Conservation (phyloP, 2,113 vertebrate species). For the Nanger granti region DNA sequence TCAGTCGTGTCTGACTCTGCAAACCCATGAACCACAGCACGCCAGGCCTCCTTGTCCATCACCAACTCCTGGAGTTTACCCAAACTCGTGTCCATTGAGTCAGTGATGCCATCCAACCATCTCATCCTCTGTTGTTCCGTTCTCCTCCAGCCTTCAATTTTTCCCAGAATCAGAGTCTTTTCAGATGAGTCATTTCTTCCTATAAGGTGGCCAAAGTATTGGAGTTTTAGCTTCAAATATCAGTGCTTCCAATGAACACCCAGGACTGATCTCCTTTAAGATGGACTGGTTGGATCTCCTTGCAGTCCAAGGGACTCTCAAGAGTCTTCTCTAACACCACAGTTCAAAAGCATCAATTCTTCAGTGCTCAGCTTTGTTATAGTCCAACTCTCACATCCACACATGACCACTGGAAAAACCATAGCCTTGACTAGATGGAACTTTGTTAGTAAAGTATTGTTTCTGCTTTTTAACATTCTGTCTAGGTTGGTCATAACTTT, state of each 20-base stretch:
- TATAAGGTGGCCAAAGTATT: not conserved
- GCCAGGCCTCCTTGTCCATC: not conserved
- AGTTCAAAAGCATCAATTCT: not conserved
- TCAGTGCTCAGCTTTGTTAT: accelerated
- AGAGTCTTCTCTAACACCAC: not conserved
- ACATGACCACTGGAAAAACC: not conserved
- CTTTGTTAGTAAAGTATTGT: not conserved
- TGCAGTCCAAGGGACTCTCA: not conserved
- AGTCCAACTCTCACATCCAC: not conserved
- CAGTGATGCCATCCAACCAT: not conserved
- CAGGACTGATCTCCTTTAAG: not conserved
- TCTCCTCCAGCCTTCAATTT: accelerated
- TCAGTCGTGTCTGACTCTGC: accelerated
- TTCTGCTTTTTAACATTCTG: not conserved
- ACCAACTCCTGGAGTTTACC: not conserved
- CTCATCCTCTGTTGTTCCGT: not conserved
- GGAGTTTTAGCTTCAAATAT: not conserved
- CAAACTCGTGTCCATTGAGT: not conserved
- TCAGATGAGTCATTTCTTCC: not conserved
- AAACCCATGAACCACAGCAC: not conserved
- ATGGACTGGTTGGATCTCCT: not conserved
- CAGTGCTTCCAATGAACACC: not conserved
- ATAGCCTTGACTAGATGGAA: not conserved
- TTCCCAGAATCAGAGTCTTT: not conserved
- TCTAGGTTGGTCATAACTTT: not conserved